Evolutionary conservation across 2,888 invertebrate species (phyloP), one percentile per base, ranked within the genome.

Genomic region (Pollenia labialis): DNA sequence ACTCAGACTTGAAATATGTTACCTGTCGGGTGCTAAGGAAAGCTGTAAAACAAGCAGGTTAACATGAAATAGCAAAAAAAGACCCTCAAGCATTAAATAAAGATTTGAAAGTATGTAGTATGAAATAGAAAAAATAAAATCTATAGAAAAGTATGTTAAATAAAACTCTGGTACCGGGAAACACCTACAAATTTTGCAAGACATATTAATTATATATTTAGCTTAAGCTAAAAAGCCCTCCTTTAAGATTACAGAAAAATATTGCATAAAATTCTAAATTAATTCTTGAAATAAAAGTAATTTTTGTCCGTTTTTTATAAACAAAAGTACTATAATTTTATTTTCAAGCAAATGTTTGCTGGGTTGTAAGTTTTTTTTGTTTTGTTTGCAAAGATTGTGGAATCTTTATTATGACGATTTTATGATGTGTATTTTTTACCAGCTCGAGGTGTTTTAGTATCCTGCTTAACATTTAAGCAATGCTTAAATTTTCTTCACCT

Each of bases 401-500:
- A 60, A 68, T 62, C 16, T 81, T 62, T 60, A 44, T 66, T 66
- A 68, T 75, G 75, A 66, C 58, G 46, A 54, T 85, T 80, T 68
- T 50, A 54, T 48, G 60, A 64, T 46, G 48, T 48, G 16, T 60
- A 44, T 46, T 72, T 74, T 58, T 54, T 46, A 44, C 18, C 10
- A 32, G 16, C 16, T 69, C 32, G 16, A 66, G 58, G 54, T 62
- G 46, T 60, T 68, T 14, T 54, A 76, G 48, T 18, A 60, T 52
- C 4, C 11, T 48, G n/a, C 11, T 71, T 18, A 42, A 80, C n/a
- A 71, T 72, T 50, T 58, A 81, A 84, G 72, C 16, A 85, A 79
- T 81, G 18, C 71, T 69, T 48, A 71, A 40, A 85, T 75, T 75
- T 83, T 76, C 85, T 82, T 75, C 85, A 87, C 87, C 82, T 71